Base-by-base conservation (phyloP, 2,888 invertebrate genomes). In the Dendrolimus pini region DNA sequence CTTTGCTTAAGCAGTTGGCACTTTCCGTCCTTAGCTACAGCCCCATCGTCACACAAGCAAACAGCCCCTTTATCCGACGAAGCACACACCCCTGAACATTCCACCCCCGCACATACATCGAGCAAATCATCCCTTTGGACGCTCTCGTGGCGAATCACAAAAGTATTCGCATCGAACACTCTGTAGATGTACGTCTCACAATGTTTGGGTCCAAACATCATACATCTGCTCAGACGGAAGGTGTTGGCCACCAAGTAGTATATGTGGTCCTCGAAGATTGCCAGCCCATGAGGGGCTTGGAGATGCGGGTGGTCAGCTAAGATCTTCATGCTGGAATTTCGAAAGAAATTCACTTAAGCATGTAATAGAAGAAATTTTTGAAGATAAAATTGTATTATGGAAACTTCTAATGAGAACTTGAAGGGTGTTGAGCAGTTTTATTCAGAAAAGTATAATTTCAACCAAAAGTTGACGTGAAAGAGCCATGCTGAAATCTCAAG, bases 201-300 rank as follows among this genome's bases (percentile, higher is more conserved):
- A 1, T 67, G 70, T 42, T 79, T 83, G 7, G 77, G 62, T 0
- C 92, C 93, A 64, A 88, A 93, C 52, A 94, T 79, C n/a, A 83
- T 82, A 69, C 94, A 95, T 59, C 92, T 93, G 14, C 86, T 86
- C 42, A 95, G 83, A 30, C 91, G 89, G 54, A 91, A 92, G 1
- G 91, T 80, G 55, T 91, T 91, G 0, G 88, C 84, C 7, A 89
- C 91, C 0, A 94, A 79, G 91, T 95, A 96, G 80, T 95, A 97
- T 1, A 97, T 83, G 63, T 94, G 89, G 77, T 96, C 95, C 75
- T 96, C 96, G 76, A 94, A 95, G 54, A 96, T 86, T 7, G 92
- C 93, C 30, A 97, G 77, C 0, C 93, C 93, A 54, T 93, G 91
- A 0, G 96, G 95, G 52, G 92, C 89, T 57, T 83, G 76, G 0